Percentiles rank a stretch among this genome's conserved stretches.
Conservation (phyloP, 2,888 invertebrate genomes). For the Pristionchus maxplancki region DNA sequence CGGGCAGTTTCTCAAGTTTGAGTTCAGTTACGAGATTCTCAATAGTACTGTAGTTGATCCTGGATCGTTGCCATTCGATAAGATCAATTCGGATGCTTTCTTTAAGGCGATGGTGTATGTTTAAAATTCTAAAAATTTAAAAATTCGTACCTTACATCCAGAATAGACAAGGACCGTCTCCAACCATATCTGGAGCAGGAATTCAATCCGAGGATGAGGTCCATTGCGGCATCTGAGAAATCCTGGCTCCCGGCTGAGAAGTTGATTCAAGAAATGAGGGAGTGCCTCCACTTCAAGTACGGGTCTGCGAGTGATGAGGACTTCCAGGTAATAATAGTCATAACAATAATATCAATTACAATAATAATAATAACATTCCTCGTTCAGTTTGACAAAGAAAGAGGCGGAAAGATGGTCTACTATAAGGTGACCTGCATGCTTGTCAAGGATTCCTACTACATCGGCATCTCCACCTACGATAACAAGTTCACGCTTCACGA, state of each 20-base stretch:
- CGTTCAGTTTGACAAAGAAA: conserved; percentile 49
- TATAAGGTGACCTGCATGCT: conserved; percentile 53
- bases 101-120: conserved; percentile 53
- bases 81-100: conserved; percentile 47
- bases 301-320: conserved; percentile 50
- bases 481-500: conserved; percentile 46
- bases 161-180: background rate
- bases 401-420: conserved; percentile 51
- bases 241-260: conserved; percentile 52
- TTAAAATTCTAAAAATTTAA: background rate
- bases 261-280: conserved; percentile 51
- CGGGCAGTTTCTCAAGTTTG: conserved; percentile 52
- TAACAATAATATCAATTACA: background rate
- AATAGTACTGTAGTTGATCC: conserved; percentile 51
- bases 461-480: conserved; percentile 51
- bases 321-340: conserved; percentile 20
- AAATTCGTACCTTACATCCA: background rate
- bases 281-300: background rate
- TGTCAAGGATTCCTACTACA: conserved; percentile 51
- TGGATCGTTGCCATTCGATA: conserved; percentile 44
- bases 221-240: conserved; percentile 5
- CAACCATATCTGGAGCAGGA: background rate
- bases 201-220: conserved; percentile 26
- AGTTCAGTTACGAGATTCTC: conserved; percentile 51
- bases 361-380: background rate